phyloP scores from a whole-genome alignment of 1,140 invertebrate genomes.

The Ganaspis sp. region DNA sequence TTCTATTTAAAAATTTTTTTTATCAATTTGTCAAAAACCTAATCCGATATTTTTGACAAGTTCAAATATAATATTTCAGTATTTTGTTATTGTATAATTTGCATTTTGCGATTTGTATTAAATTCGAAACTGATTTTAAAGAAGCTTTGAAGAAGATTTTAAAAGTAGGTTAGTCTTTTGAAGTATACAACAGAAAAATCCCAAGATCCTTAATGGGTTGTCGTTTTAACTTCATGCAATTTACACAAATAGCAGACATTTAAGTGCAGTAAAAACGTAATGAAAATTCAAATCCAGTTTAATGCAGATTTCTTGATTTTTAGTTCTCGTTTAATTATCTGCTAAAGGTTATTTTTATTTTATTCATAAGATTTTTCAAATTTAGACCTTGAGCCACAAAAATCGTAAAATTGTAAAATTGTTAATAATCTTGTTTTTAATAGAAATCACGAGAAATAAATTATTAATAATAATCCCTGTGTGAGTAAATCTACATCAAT shows the following conservation, averaged over 20 bases:
- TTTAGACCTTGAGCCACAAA: too few relatives aligned
- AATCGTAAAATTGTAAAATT: too few relatives aligned
- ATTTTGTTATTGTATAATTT: not conserved
- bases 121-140: not conserved
- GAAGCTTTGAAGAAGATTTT: constrained; percentile 5
- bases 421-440: too few relatives aligned
- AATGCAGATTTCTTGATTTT: not conserved
- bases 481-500: too few relatives aligned
- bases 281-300: not conserved
- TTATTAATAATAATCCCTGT: too few relatives aligned
- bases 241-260: constrained; percentile 5
- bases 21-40: too few relatives aligned
- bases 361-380: too few relatives aligned
- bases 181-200: not conserved
- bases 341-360: too few relatives aligned
- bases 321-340: too few relatives aligned
- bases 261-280: not conserved
- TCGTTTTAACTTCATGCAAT: constrained; percentile 5
- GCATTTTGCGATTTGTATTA: not conserved
- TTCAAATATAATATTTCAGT: not conserved
- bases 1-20: too few relatives aligned
- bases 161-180: constrained; percentile 1
- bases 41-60: too few relatives aligned
- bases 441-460: too few relatives aligned
- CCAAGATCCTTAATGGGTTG: not conserved